Conservation (phyloP, 2,888 invertebrate genomes). For the Scaptomyza caliginosa region DNA sequence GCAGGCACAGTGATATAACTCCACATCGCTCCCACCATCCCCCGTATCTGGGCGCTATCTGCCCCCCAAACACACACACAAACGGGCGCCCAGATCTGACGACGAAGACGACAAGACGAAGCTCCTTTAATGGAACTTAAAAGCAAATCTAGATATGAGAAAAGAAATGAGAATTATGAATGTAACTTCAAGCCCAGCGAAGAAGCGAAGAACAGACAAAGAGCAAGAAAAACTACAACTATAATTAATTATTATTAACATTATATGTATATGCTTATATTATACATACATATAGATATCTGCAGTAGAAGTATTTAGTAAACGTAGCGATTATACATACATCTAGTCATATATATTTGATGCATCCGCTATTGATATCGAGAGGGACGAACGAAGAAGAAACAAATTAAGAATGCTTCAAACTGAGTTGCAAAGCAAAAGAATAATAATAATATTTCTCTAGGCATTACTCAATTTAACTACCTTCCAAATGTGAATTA, state of each 20-base stretch:
- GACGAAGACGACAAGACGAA: no score
- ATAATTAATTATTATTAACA: constrained; percentile 47
- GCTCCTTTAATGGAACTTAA: constrained; percentile 6
- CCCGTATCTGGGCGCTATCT: constrained; percentile 31
- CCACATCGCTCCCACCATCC: constrained; percentile 58
- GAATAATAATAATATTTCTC: constrained; percentile 41
- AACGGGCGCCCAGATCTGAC: constrained; percentile 8
- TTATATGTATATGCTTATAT: constrained; percentile 48
- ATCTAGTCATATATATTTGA: constrained; percentile 72
- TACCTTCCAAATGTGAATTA: constrained; percentile 24
- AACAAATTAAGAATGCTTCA: constrained; percentile 30
- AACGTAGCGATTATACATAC: constrained; percentile 64
- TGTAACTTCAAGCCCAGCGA: constrained; percentile 74
- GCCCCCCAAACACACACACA: constrained; percentile 2
- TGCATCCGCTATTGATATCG: constrained; percentile 55
- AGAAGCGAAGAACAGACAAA: constrained; percentile 44
- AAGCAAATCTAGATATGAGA: no score
- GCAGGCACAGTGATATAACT: constrained; percentile 41
- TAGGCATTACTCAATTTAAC: constrained; percentile 31
- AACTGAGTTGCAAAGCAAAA: constrained; percentile 76
- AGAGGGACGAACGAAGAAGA: constrained; percentile 6
- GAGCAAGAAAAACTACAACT: constrained; percentile 46
- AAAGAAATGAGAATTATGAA: constrained; percentile 18
- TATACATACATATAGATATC: constrained; percentile 37
- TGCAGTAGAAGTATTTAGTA: constrained; percentile 41